Conservation (phyloP, 1,140 invertebrate species). For the Pseudomyrmex cubaensis region DNA sequence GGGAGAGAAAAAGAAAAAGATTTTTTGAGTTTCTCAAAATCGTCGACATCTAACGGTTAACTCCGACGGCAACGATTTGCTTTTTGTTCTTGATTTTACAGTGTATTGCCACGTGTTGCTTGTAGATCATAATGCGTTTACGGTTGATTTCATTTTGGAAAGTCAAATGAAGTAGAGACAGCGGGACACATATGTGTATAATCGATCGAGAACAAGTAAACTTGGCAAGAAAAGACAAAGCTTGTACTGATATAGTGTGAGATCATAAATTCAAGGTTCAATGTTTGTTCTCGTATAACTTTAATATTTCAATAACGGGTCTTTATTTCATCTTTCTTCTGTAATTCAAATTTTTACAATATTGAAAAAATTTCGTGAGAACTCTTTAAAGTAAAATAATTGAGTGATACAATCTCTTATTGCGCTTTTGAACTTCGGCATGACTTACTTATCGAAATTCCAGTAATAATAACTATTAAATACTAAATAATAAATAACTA, state of each 20-base stretch:
- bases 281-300: background rate
- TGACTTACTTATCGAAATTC: no score
- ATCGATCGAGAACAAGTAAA: constrained; percentile 28
- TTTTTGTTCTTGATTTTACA: constrained; percentile 32
- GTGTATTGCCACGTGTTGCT: background rate
- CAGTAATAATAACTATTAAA: background rate
- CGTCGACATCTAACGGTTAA: background rate
- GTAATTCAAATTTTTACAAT: background rate
- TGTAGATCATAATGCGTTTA: constrained; percentile 25
- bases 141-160: constrained; percentile 22
- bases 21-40: background rate
- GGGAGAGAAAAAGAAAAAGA: no score
- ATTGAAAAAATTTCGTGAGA: background rate
- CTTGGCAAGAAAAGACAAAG: constrained; percentile 18
- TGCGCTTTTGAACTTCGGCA: background rate
- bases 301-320: constrained; percentile 22
- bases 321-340: background rate
- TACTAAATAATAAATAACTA: background rate
- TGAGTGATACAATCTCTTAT: background rate
- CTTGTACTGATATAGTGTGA: background rate
- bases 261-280: background rate
- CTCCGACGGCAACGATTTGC: background rate
- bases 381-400: background rate
- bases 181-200: background rate
- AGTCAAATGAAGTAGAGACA: constrained; percentile 24